A percentile compares a stretch with the other conserved stretches of the same genome.
Conservation (phyloP, 2,888 invertebrate genomes). For the Ochlodes sylvanus region DNA sequence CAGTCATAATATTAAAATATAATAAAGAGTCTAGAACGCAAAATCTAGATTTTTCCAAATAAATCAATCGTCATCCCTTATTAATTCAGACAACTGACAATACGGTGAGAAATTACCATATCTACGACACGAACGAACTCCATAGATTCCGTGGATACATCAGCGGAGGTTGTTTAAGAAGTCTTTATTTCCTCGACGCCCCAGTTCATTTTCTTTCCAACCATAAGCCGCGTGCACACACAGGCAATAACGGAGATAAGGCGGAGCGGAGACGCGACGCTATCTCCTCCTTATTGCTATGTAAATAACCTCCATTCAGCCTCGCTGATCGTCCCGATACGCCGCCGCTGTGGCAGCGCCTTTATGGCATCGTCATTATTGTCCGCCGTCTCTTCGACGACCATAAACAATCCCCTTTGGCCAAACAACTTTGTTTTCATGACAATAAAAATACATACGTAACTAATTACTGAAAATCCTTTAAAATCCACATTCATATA, state of each 20-base stretch:
- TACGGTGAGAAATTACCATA: slow-evolving; percentile 32
- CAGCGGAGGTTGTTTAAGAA: slow-evolving; percentile 67
- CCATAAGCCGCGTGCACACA: slow-evolving; percentile 79
- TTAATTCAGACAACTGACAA: slow-evolving; percentile 25
- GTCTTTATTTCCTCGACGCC: slow-evolving; percentile 64
- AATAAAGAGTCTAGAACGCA: too few relatives aligned
- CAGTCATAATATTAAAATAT: too few relatives aligned
- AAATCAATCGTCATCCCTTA: slow-evolving; percentile 26
- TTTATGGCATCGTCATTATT: slow-evolving; percentile 67
- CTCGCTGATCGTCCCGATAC: slow-evolving; percentile 71
- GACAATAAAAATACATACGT: neutral
- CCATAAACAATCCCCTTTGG: slow-evolving; percentile 48
- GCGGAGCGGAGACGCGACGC: slow-evolving; percentile 63
- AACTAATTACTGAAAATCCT: slow-evolving; percentile 22
- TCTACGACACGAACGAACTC: slow-evolving; percentile 26
- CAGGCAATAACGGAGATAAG: slow-evolving; percentile 78
- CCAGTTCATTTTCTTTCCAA: slow-evolving; percentile 74
- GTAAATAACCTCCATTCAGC: slow-evolving; percentile 81
- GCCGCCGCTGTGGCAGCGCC: slow-evolving; percentile 76
- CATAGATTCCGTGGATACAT: slow-evolving; percentile 55
- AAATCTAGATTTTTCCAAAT: slow-evolving; percentile 16
- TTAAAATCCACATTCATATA: slow-evolving; percentile 4
- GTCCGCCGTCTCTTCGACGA: slow-evolving; percentile 46
- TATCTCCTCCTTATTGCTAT: slow-evolving; percentile 79
- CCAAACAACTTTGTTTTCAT: slow-evolving; percentile 38